Percentiles rank a stretch among this genome's conserved stretches.
Evolutionary conservation across 2,797 vertebrate genomes (phyloP).

Genomic region (Hephaestus fuliginosus): DNA sequence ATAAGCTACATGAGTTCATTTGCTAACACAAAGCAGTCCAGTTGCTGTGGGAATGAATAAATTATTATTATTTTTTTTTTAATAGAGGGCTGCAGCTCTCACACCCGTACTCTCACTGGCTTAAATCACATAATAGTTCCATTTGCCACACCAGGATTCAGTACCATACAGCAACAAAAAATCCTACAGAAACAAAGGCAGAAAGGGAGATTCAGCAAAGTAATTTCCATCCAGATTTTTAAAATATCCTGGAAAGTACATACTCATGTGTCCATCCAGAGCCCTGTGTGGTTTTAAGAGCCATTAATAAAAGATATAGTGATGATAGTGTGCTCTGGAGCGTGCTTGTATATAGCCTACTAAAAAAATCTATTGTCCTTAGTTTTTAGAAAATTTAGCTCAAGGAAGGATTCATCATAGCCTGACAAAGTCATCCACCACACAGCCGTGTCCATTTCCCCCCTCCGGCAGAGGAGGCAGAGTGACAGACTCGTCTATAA

Average conservation of each 20-base stretch:
- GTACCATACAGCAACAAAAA: not conserved
- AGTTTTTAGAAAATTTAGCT: conserved; percentile 29
- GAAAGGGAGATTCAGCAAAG: not conserved
- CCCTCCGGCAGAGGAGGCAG: conserved; percentile 25
- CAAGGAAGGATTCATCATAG: conserved; percentile 16
- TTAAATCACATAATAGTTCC: not conserved
- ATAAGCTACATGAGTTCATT: conserved; percentile 15
- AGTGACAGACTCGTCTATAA: conserved; percentile 39
- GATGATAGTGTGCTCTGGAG: not conserved
- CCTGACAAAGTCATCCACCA: conserved; percentile 35
- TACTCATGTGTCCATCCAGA: conserved; percentile 1
- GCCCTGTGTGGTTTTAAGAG: not conserved
- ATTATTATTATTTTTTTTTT: conserved; percentile 4
- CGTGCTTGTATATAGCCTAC: not conserved
- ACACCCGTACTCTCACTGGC: not conserved
- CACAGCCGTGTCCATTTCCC: conserved; percentile 23
- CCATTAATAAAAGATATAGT: not conserved
- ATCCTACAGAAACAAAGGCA: not conserved
- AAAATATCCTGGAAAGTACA: conserved; percentile 4
- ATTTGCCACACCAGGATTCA: not conserved
- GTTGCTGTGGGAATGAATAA: conserved; percentile 34
- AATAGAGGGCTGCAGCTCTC: not conserved
- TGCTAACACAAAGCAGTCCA: conserved; percentile 39
- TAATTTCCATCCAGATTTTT: not conserved
- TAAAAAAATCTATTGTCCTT: conserved; percentile 4